Conservation (phyloP, 2,888 invertebrate species). For the Meghimatium bilineatum region DNA sequence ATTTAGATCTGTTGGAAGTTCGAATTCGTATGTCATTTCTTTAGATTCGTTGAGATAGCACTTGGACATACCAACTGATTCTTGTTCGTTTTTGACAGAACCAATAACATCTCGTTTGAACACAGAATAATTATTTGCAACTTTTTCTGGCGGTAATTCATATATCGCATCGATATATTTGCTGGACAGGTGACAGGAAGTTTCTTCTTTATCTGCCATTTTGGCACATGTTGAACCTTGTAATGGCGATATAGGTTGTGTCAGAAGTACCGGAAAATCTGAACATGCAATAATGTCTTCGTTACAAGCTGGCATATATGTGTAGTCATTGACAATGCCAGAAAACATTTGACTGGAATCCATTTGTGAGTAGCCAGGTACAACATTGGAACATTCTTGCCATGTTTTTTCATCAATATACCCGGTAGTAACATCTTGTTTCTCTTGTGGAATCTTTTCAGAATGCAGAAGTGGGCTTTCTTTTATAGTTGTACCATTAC, state of each 20-base stretch:
- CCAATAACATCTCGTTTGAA: neutral
- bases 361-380: neutral
- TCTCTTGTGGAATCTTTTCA: neutral
- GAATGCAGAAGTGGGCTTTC: neutral
- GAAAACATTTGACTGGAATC: neutral
- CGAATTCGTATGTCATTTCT: too few relatives aligned
- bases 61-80: neutral
- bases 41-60: neutral
- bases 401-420: neutral
- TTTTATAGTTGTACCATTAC: neutral
- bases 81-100: neutral
- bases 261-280: neutral
- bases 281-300: neutral
- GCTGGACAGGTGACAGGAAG: too few relatives aligned
- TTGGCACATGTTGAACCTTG: neutral
- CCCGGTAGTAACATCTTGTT: neutral
- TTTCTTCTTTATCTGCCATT: neutral
- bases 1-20: neutral
- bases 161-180: neutral
- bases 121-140: neutral
- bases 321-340: too few relatives aligned
- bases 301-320: neutral
- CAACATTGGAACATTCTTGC: neutral
- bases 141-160: neutral
- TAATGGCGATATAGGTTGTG: neutral